Evolutionary conservation across 2,113 vertebrate genomes (phyloP).

Genomic region (Chaenogobius annularis): DNA sequence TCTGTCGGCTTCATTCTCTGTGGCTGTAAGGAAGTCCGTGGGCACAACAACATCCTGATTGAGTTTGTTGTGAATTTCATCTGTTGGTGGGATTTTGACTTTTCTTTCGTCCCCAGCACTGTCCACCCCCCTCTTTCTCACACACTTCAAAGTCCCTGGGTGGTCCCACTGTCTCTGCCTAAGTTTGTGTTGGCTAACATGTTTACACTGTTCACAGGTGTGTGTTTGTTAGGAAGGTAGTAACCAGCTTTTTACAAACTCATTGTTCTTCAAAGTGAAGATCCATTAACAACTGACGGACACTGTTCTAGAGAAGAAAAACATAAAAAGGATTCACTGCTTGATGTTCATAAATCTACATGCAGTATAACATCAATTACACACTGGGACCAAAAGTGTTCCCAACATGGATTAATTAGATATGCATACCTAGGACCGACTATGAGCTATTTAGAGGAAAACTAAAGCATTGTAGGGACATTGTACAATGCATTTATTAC

Average conservation of each 20-base stretch:
- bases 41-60: conserved; percentile 75
- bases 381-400: neutral
- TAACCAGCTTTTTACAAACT: conserved; percentile 48
- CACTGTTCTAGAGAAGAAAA: conserved; percentile 30
- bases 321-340: neutral
- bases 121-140: conserved; percentile 24
- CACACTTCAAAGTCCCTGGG: conserved; percentile 57
- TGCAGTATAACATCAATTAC: neutral
- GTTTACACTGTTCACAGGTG: conserved; percentile 52
- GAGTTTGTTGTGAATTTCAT: conserved; percentile 46
- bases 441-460: too few species aligned
- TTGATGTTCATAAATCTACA: neutral
- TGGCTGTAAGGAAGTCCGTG: conserved; percentile 61
- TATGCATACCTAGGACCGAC: neutral
- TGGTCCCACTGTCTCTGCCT: conserved; percentile 51
- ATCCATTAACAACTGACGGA: conserved; percentile 40
- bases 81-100: conserved; percentile 56
- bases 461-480: too few species aligned
- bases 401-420: neutral
- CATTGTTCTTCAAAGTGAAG: conserved; percentile 53
- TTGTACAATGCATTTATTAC: too few species aligned
- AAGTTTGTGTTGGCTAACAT: conserved; percentile 33
- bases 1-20: neutral
- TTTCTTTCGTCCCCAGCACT: conserved; percentile 23
- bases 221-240: conserved; percentile 56